A percentile compares a stretch with the other conserved stretches of the same genome.
phyloP scores from a whole-genome alignment of 2,888 invertebrate species.

The Bibio marci region DNA sequence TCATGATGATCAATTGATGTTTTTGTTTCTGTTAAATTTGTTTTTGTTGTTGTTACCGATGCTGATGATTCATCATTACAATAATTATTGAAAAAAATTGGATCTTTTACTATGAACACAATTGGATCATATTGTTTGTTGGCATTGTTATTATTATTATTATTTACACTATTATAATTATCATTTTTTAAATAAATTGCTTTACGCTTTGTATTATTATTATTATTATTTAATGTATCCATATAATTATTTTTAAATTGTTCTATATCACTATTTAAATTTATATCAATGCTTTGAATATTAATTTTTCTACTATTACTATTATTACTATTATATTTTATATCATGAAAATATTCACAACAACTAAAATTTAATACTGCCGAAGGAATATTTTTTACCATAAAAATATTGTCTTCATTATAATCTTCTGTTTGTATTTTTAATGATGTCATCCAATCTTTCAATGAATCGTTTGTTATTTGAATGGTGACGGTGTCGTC shows the following conservation, averaged over 20 bases:
- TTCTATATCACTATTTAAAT: not conserved
- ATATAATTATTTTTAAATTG: slow-evolving; percentile 21
- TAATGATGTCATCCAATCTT: slow-evolving; percentile 22
- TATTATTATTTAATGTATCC: slow-evolving; percentile 6
- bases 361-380: slow-evolving; percentile 9
- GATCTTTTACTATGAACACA: not conserved
- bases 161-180: slow-evolving; percentile 4
- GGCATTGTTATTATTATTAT: no score
- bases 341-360: slow-evolving; percentile 5
- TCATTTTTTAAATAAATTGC: slow-evolving; percentile 16
- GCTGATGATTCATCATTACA: not conserved
- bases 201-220: slow-evolving; percentile 9
- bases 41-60: not conserved
- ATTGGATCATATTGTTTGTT: slow-evolving; percentile 2
- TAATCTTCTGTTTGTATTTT: slow-evolving; percentile 22
- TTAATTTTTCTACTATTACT: not conserved
- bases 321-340: not conserved
- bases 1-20: no score
- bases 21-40: not conserved
- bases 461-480: not conserved
- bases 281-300: not conserved
- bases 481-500: not conserved
- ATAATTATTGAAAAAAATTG: not conserved
- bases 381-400: slow-evolving; percentile 26
- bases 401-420: slow-evolving; percentile 15